These are phyloP conservation scores for Salmo trutta DNA, from an alignment of 2,797 vertebrate genomes.

Conservation along the genomic window DNA sequence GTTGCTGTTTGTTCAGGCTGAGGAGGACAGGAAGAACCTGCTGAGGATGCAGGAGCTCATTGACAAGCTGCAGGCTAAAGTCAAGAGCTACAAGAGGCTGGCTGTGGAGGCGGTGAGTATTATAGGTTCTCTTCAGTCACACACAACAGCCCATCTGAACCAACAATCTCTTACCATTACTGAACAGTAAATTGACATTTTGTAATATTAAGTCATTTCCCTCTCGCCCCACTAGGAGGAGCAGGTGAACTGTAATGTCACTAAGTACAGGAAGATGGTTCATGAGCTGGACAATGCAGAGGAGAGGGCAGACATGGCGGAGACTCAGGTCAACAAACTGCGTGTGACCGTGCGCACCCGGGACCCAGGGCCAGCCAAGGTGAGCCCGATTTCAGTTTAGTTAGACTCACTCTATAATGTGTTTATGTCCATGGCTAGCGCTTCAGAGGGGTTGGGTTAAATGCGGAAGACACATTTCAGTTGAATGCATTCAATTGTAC, in stretches of 20 bases:
- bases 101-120: conserved; percentile 87
- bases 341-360: conserved; percentile 72
- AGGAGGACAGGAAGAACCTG: conserved; percentile 92
- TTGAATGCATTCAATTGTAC: too few relatives aligned
- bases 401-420: neutral
- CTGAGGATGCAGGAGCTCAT: conserved; percentile 92
- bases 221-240: conserved; percentile 79
- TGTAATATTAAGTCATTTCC: neutral
- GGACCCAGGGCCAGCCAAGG: conserved; percentile 24
- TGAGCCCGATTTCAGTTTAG: neutral
- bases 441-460: neutral
- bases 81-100: conserved; percentile 95
- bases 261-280: conserved; percentile 87
- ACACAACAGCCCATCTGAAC: neutral
- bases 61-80: conserved; percentile 91
- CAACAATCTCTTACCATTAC: neutral
- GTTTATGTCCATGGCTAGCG: neutral
- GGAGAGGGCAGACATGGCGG: conserved; percentile 88
- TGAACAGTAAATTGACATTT: neutral
- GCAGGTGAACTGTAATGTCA: conserved; percentile 82
- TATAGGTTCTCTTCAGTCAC: neutral
- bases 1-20: conserved; percentile 73
- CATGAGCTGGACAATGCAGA: conserved; percentile 90
- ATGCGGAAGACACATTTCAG: too few relatives aligned
- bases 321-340: conserved; percentile 89